Evolutionary conservation across 1,140 invertebrate genomes (phyloP).

Genomic region (Drosophila sucinea): DNA sequence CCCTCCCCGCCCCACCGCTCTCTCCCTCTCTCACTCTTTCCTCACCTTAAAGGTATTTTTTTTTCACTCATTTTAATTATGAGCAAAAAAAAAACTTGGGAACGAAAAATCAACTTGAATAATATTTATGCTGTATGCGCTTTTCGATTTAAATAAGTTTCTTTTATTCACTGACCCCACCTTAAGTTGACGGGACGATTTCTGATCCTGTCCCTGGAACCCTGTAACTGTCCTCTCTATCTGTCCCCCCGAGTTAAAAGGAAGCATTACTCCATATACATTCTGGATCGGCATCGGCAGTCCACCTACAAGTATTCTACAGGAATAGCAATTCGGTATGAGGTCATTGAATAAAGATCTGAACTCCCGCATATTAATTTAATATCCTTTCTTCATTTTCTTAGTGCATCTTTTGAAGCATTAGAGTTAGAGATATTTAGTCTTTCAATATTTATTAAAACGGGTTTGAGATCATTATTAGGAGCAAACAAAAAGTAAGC

Average conservation of each 20-base stretch:
- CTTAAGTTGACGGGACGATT: constrained; percentile 37
- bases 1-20: not conserved
- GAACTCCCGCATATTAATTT: too few species aligned
- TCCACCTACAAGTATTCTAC: not conserved
- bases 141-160: constrained; percentile 76
- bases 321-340: not conserved
- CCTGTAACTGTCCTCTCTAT: not conserved
- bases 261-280: not conserved
- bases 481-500: too few species aligned
- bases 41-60: constrained; percentile 4
- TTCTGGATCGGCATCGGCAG: not conserved
- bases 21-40: not conserved
- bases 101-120: constrained; percentile 58
- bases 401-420: too few species aligned
- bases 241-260: not conserved
- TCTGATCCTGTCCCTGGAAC: not conserved
- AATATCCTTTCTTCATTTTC: too few species aligned
- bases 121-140: constrained; percentile 76
- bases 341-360: not conserved
- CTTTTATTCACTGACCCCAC: constrained; percentile 45
- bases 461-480: too few species aligned
- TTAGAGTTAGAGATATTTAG: too few species aligned
- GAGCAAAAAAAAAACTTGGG: constrained; percentile 45
- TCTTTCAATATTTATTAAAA: too few species aligned
- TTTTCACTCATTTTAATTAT: constrained; percentile 68